A percentile compares a stretch with the other conserved stretches of the same genome.
Conservation (phyloP, 2,113 vertebrate species). For the Bostrychus sinensis region DNA sequence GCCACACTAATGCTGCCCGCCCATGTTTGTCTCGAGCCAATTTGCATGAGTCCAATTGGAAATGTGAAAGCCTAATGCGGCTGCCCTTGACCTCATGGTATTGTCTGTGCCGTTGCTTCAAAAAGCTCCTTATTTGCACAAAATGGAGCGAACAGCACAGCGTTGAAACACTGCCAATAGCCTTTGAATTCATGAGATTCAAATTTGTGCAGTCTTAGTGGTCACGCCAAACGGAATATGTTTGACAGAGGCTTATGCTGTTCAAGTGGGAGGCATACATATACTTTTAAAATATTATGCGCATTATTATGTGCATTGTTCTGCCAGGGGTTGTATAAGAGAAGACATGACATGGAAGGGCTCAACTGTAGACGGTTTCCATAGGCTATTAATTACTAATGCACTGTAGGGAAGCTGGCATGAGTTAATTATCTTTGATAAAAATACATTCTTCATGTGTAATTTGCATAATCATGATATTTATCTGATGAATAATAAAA, state of each 20-base stretch:
- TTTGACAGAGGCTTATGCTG: conserved; percentile 18
- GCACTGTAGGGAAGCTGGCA: too few relatives aligned
- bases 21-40: not conserved
- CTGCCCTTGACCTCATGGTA: not conserved
- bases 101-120: not conserved
- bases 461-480: too few relatives aligned
- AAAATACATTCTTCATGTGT: too few relatives aligned
- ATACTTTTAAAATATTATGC: conserved; percentile 25
- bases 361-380: too few relatives aligned
- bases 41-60: conserved; percentile 13
- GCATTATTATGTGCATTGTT: conserved; percentile 25
- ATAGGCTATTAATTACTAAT: too few relatives aligned
- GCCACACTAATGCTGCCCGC: not conserved
- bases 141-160: conserved; percentile 8
- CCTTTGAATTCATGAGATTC: conserved; percentile 17
- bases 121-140: conserved; percentile 14
- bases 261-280: conserved; percentile 2
- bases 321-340: not conserved
- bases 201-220: not conserved
- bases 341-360: not conserved
- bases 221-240: conserved; percentile 31
- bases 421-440: too few relatives aligned
- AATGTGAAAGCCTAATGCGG: not conserved
- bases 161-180: conserved; percentile 19
- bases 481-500: too few relatives aligned